These are phyloP conservation scores for Garrulus glandarius DNA, from an alignment of 2,797 vertebrate genomes.

Conservation along the genomic window DNA sequence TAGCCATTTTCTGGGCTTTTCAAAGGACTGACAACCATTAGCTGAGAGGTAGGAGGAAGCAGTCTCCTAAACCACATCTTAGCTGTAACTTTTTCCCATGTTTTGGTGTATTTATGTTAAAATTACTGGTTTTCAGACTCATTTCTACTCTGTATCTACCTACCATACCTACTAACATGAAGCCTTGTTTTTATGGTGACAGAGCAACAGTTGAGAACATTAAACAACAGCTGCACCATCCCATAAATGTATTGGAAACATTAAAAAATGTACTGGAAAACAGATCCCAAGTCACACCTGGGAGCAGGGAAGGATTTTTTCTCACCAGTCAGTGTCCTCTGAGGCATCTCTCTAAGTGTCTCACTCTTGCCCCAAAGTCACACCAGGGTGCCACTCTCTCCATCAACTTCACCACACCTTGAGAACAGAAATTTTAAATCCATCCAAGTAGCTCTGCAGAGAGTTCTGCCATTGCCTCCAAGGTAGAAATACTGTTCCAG, in stretches of 20 bases:
- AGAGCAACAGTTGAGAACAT: not conserved
- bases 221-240: not conserved
- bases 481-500: not conserved
- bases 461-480: not conserved
- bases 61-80: not conserved
- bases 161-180: not conserved
- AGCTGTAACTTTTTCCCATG: not conserved
- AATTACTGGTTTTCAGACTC: not conserved
- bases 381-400: not conserved
- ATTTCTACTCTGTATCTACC: not conserved
- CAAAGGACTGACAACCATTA: not conserved
- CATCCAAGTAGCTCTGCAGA: not conserved
- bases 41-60: not conserved
- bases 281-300: not conserved
- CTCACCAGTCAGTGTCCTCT: not conserved
- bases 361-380: not conserved
- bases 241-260: not conserved
- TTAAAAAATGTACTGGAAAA: fast-evolving
- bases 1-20: not conserved
- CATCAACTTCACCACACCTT: fast-evolving
- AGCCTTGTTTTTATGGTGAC: not conserved
- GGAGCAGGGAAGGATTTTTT: not conserved
- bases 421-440: not conserved
- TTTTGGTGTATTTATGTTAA: not conserved
- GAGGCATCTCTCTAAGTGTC: not conserved